Evolutionary conservation across 2,888 invertebrate genomes (phyloP), one percentile per base, ranked within the genome.

Genomic region (Hesperia comma): DNA sequence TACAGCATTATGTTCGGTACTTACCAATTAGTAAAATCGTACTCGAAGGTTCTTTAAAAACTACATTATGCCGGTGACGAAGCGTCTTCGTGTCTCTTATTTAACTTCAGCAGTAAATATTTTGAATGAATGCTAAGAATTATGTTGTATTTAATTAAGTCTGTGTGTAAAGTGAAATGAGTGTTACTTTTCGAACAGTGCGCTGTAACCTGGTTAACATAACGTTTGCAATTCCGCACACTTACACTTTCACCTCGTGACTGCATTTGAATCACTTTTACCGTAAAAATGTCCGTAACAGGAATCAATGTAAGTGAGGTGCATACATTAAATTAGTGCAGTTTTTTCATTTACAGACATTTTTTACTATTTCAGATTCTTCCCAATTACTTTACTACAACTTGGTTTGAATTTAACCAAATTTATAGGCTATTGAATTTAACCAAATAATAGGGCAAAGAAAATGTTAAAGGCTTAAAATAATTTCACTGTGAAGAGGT

Each of bases 261-360:
- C 70, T 69, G 49, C 66, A 68, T 57, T 61, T 68, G 68, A 71
- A 41, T 64, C 66, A 70, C 71, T 74, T 76, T 72, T 73, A 70
- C 72, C 69, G 72, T 70, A 71, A 72, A 71, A 72, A 64, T 57
- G 57, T 41, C 17, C 26, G 40, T 40, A 64, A 40, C 63, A 51
- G 51, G 57, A 64, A 64, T 53, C 14, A 2, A 53, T 32, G 49
- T 49, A 19, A 49, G 17, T 49, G 19, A 4, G 3, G 49, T 49
- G 17, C 21, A 58, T 51, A 55, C 17, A 6, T 46, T 12, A 37
- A 37, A 12, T 37, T 37, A 12, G 8, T 12, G 8, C 37, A 37
- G 37, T 12, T 37, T 12, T 37, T 37, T 37, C 12, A 2, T 12
- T 10, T 37, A 12, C 12, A 37, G 6, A 37, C 37, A 8, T 12